Conservation (phyloP, 2,888 invertebrate species). For the Drosophila barbarae region DNA sequence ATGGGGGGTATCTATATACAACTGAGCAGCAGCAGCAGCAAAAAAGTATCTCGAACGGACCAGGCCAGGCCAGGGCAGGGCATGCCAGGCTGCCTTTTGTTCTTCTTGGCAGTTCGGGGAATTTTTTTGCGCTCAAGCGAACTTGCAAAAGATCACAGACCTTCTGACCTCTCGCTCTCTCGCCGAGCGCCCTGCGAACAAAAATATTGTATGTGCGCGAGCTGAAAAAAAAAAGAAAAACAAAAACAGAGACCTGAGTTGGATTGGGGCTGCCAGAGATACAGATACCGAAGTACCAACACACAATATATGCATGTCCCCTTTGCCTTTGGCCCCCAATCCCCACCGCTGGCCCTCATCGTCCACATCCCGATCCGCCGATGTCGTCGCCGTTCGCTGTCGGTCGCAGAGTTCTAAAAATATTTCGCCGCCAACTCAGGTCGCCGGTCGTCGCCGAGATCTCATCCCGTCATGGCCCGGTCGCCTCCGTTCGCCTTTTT, state of each 20-base stretch:
- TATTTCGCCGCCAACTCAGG: conserved; percentile 68
- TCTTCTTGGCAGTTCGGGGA: conserved; percentile 47
- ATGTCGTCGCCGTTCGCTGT: conserved; percentile 36
- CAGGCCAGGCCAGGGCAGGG: conserved; percentile 19
- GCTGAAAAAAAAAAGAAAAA: not conserved
- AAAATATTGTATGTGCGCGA: conserved; percentile 27
- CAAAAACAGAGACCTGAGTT: conserved; percentile 33
- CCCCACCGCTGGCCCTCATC: conserved; percentile 22
- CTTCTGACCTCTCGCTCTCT: conserved; percentile 70
- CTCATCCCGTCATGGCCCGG: conserved; percentile 50
- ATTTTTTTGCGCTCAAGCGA: conserved; percentile 46
- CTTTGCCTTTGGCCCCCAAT: conserved; percentile 36
- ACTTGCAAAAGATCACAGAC: conserved; percentile 72
- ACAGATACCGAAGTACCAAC: conserved; percentile 49
- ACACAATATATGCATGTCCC: conserved; percentile 67
- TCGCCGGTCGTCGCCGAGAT: conserved; percentile 62
- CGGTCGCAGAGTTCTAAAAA: conserved; percentile 69
- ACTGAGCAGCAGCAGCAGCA: conserved; percentile 11
- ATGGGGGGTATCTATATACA: conserved; percentile 9
- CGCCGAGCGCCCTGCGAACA: conserved; percentile 45
- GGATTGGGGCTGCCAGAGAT: conserved; percentile 44
- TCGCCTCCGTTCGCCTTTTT: conserved; percentile 62
- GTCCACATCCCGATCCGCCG: conserved; percentile 16
- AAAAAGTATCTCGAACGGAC: conserved; percentile 39
- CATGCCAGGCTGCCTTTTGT: conserved; percentile 47